Evolutionary conservation across 2,888 invertebrate genomes (phyloP).

Genomic region (Ctena decussata): DNA sequence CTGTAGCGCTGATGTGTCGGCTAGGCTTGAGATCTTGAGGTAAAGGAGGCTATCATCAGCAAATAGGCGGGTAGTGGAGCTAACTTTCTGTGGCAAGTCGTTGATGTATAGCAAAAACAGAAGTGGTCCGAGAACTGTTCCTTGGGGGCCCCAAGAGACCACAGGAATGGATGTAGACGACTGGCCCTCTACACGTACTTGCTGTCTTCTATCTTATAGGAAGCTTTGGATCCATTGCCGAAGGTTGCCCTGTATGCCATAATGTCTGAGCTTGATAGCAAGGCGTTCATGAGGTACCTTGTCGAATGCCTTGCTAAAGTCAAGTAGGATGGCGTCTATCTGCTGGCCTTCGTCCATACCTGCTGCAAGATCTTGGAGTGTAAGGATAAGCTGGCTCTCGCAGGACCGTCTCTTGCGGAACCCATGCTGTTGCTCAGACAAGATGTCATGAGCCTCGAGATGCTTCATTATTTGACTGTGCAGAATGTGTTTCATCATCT

Average conservation of each 20-base stretch:
- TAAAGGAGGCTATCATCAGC: constrained; percentile 65
- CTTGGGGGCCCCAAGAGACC: constrained; percentile 59
- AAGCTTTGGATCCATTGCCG: constrained; percentile 48
- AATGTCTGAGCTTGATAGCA: constrained; percentile 34
- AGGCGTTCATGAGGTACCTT: constrained; percentile 48
- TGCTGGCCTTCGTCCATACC: constrained; percentile 29
- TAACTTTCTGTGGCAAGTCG: constrained; percentile 47
- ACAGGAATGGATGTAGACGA: constrained; percentile 38
- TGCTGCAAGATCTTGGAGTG: constrained; percentile 40
- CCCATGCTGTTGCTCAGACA: constrained; percentile 57
- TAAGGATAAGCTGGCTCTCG: constrained; percentile 61
- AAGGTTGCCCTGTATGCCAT: constrained; percentile 27
- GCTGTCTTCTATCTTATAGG: constrained; percentile 36
- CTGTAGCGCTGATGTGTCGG: constrained; percentile 31
- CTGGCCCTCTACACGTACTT: constrained; percentile 34
- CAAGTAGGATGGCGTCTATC: neutral
- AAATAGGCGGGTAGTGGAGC: constrained; percentile 40
- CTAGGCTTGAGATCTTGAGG: constrained; percentile 17
- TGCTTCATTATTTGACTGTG: constrained; percentile 48
- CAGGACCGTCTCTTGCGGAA: constrained; percentile 53
- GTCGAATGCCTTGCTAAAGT: constrained; percentile 54
- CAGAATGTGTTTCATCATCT: constrained; percentile 63
- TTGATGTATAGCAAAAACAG: constrained; percentile 67
- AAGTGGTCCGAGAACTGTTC: constrained; percentile 50
- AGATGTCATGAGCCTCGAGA: constrained; percentile 40